These are phyloP conservation scores for Lytechinus pictus DNA, from an alignment of 35 echinoderm and acorn worm genomes.

Conservation along the genomic window DNA sequence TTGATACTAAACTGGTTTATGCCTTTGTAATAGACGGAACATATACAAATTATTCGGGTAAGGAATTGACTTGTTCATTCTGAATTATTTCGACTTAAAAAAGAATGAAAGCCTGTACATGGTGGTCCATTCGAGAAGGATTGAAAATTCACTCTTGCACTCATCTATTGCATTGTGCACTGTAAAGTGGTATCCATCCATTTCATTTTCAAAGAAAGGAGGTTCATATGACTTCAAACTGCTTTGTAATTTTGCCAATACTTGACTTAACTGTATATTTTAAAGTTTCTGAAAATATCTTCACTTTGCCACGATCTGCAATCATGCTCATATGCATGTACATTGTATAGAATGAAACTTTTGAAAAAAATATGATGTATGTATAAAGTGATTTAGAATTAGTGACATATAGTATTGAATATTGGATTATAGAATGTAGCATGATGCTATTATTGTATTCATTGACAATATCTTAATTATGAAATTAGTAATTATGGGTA, in stretches of 20 bases:
- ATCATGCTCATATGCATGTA: too few species aligned
- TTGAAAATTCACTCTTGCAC: neutral
- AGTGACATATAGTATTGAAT: too few species aligned
- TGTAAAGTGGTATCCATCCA: neutral
- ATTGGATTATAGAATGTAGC: too few species aligned
- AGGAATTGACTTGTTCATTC: neutral
- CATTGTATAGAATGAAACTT: too few species aligned
- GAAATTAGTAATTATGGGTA: too few species aligned
- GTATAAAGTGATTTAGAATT: too few species aligned
- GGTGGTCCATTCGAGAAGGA: neutral
- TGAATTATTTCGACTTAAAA: neutral
- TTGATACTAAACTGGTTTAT: neutral
- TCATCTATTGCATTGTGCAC: neutral
- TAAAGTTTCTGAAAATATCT: neutral
- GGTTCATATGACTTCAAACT: neutral
- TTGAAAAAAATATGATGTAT: too few species aligned
- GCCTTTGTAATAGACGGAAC: neutral
- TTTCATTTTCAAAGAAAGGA: neutral
- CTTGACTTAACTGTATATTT: neutral
- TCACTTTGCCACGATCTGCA: too few species aligned
- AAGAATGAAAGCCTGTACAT: neutral
- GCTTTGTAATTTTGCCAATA: neutral
- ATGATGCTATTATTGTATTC: too few species aligned
- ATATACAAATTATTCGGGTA: neutral
- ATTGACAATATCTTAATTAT: too few species aligned